These are phyloP conservation scores for Drosophila willistoni DNA, from an alignment of 1,140 invertebrate species.

Conservation along the genomic window DNA sequence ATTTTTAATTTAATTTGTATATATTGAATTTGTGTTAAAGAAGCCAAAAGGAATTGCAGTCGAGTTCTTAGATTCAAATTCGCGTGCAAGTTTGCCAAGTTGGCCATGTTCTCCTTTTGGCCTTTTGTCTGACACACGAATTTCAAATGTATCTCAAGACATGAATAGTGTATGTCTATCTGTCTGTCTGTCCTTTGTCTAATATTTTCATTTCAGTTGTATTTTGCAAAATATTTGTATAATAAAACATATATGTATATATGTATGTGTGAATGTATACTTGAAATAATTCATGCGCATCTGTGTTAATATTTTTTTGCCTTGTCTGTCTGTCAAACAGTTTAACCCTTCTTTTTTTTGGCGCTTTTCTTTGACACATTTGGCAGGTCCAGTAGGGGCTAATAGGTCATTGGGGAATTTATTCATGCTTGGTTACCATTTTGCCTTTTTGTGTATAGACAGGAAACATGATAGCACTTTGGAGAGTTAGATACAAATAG, in stretches of 20 bases:
- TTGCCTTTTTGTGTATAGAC: slow-evolving; percentile 19
- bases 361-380: slow-evolving; percentile 63
- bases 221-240: neutral
- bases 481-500: slow-evolving; percentile 39
- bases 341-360: slow-evolving; percentile 49
- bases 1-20: slow-evolving; percentile 63
- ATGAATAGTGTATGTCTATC: slow-evolving; percentile 22
- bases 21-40: slow-evolving; percentile 38
- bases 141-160: slow-evolving; percentile 21
- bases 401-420: slow-evolving; percentile 70
- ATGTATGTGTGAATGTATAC: slow-evolving; percentile 29
- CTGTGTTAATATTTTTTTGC: slow-evolving; percentile 55
- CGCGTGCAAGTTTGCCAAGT: slow-evolving; percentile 32
- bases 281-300: slow-evolving; percentile 71
- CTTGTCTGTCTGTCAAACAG: slow-evolving; percentile 35
- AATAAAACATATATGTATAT: neutral
- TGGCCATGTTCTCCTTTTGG: slow-evolving; percentile 28
- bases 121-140: slow-evolving; percentile 18
- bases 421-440: slow-evolving; percentile 42
- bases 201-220: slow-evolving; percentile 45
- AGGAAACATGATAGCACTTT: slow-evolving; percentile 39
- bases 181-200: slow-evolving; percentile 19
- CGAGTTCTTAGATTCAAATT: slow-evolving; percentile 9
- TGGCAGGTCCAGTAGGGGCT: slow-evolving; percentile 62
- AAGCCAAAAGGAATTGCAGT: slow-evolving; percentile 10